Evolutionary conservation across 2,888 invertebrate species (phyloP).

Genomic region (Anagyrus pseudococci): DNA sequence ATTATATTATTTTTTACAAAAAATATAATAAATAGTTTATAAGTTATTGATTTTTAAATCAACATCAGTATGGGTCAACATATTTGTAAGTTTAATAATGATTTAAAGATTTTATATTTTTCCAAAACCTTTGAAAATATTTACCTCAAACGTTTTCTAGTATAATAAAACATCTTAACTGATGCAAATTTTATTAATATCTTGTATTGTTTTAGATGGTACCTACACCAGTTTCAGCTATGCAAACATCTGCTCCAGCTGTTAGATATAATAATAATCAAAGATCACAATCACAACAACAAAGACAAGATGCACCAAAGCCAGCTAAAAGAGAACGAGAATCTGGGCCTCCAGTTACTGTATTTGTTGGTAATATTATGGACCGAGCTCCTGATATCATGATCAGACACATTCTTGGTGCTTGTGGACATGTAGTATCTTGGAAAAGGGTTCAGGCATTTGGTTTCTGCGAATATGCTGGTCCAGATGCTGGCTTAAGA

Average conservation of each 20-base stretch:
- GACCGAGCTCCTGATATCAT: slow-evolving; percentile 94
- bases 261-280: slow-evolving; percentile 58
- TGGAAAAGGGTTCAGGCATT: slow-evolving; percentile 99
- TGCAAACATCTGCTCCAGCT: slow-evolving; percentile 60
- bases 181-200: background rate
- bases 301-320: slow-evolving; percentile 18
- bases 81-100: too few species aligned
- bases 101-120: too few species aligned
- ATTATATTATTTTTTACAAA: background rate
- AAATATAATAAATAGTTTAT: too few species aligned
- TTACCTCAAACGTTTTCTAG: too few species aligned
- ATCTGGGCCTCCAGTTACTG: slow-evolving; percentile 89
- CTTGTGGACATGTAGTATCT: slow-evolving; percentile 92
- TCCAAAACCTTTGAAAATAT: too few species aligned
- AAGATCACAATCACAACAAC: slow-evolving; percentile 42
- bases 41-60: too few species aligned
- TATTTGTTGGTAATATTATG: slow-evolving; percentile 97
- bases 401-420: slow-evolving; percentile 88
- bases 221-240: slow-evolving; percentile 61
- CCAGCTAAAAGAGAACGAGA: slow-evolving; percentile 56
- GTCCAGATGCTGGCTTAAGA: slow-evolving; percentile 93
- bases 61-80: too few species aligned
- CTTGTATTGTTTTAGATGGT: slow-evolving; percentile 58
- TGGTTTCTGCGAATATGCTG: slow-evolving; percentile 97
- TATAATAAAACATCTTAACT: too few species aligned